Conservation (phyloP, 2,113 vertebrate species). For the Cinclus cinclus region DNA sequence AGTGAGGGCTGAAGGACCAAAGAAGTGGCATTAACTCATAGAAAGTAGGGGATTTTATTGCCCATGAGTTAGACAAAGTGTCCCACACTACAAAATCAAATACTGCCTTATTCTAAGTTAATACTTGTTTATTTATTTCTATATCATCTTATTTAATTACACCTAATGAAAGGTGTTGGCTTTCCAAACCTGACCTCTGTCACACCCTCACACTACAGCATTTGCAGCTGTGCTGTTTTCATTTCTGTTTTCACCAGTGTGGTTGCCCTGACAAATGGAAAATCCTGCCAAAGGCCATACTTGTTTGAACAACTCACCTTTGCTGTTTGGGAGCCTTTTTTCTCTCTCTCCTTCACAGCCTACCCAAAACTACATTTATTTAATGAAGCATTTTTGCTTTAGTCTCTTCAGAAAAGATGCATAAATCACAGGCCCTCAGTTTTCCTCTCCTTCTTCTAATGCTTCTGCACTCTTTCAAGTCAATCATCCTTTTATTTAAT, state of each 20-base stretch:
- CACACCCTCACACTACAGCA: background rate
- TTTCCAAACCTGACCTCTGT: background rate
- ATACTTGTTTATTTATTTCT: background rate
- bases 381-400: background rate
- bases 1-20: background rate
- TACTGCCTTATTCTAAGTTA: background rate
- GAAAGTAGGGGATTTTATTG: background rate
- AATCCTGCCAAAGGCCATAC: background rate
- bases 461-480: slow-evolving; percentile 25
- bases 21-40: background rate
- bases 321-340: background rate
- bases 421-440: background rate
- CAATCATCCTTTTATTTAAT: slow-evolving; percentile 18
- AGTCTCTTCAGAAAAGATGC: background rate
- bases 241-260: background rate
- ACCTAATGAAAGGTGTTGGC: background rate
- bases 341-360: background rate
- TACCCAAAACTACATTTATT: background rate
- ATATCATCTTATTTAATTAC: accelerated
- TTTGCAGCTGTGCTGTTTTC: background rate
- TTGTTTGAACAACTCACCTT: background rate
- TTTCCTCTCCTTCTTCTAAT: background rate
- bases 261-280: background rate
- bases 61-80: background rate
- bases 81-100: background rate